Percentiles rank a stretch among this genome's conserved stretches.
Evolutionary conservation across 2,888 invertebrate species (phyloP).

Genomic region (Tubiluchus corallicola): DNA sequence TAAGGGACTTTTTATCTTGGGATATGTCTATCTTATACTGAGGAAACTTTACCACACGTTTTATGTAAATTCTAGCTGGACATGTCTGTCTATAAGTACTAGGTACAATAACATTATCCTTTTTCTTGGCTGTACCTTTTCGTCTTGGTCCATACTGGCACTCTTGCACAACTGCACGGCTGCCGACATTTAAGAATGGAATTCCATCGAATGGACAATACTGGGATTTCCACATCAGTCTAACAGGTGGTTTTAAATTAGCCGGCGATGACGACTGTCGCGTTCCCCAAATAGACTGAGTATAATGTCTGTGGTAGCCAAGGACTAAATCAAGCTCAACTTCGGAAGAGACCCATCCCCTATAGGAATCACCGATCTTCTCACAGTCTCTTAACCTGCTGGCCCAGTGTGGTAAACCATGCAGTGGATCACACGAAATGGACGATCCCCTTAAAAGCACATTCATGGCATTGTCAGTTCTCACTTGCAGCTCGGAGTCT

Average conservation of each 20-base stretch:
- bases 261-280: slow-evolving; percentile 27
- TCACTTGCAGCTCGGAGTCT: too few species aligned
- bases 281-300: slow-evolving; percentile 29
- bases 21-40: slow-evolving; percentile 22
- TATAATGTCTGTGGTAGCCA: slow-evolving; percentile 28
- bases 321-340: slow-evolving; percentile 26
- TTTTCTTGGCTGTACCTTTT: slow-evolving; percentile 20
- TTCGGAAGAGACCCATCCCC: slow-evolving; percentile 28
- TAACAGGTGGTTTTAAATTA: slow-evolving; percentile 24
- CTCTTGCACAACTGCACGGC: slow-evolving; percentile 29
- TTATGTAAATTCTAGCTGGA: slow-evolving; percentile 30
- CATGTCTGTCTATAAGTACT: slow-evolving; percentile 25
- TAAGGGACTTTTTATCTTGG: slow-evolving; percentile 23
- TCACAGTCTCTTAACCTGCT: slow-evolving; percentile 24
- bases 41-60: slow-evolving; percentile 28
- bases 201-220: slow-evolving; percentile 31
- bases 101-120: slow-evolving; percentile 12
- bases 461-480: too few species aligned
- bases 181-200: slow-evolving; percentile 28
- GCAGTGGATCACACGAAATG: too few species aligned
- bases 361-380: slow-evolving; percentile 28
- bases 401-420: slow-evolving; percentile 20
- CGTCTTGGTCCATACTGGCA: slow-evolving; percentile 30
- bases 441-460: too few species aligned
- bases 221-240: slow-evolving; percentile 31